Percentiles rank a stretch among this genome's conserved stretches.
Evolutionary conservation across 2,888 invertebrate genomes (phyloP).

Genomic region (Agrotis exclamationis): DNA sequence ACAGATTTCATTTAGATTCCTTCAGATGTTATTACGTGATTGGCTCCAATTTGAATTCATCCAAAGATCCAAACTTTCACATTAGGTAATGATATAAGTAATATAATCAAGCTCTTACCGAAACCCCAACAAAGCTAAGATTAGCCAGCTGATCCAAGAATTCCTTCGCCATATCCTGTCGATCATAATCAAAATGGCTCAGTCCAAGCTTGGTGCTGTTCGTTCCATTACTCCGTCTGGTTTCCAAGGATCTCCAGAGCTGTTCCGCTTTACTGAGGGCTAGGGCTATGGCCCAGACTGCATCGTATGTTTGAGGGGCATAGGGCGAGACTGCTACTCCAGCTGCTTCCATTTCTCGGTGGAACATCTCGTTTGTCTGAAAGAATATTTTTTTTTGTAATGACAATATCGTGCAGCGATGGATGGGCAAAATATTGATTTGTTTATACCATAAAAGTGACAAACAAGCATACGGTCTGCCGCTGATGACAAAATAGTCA

Average conservation of each 20-base stretch:
- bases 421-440: too few species aligned
- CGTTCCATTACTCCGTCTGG: slow-evolving; percentile 69
- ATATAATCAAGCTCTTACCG: slow-evolving; percentile 91
- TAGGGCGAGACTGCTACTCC: slow-evolving; percentile 92
- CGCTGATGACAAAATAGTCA: too few species aligned
- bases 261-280: slow-evolving; percentile 93
- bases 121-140: slow-evolving; percentile 95
- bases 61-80: too few species aligned
- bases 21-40: too few species aligned
- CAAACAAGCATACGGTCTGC: too few species aligned
- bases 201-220: slow-evolving; percentile 79
- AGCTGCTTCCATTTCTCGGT: slow-evolving; percentile 89
- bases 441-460: too few species aligned
- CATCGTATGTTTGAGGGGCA: slow-evolving; percentile 96
- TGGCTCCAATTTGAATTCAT: too few species aligned
- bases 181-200: slow-evolving; percentile 93
- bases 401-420: too few species aligned
- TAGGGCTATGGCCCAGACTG: slow-evolving; percentile 97
- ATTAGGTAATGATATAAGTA: too few species aligned
- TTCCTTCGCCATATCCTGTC: slow-evolving; percentile 93
- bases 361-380: slow-evolving; percentile 93
- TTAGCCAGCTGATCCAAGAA: slow-evolving; percentile 94
- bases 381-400: slow-evolving; percentile 3
- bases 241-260: slow-evolving; percentile 86
- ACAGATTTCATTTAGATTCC: too few species aligned